Evolutionary conservation across 2,888 invertebrate species (phyloP).

Genomic region (Troides aeacus): DNA sequence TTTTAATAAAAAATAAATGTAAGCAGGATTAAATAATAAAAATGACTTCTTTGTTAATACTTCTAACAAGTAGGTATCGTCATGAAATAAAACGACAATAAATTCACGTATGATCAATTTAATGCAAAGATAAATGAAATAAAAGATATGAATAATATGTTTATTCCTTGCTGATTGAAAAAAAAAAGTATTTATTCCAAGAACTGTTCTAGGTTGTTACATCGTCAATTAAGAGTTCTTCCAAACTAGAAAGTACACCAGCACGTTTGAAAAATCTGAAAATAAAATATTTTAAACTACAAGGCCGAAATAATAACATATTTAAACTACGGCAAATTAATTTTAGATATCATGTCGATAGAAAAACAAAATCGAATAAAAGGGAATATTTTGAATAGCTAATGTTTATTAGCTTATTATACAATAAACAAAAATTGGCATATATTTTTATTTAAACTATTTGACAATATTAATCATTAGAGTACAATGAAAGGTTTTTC

Average conservation of each 20-base stretch:
- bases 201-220: not conserved
- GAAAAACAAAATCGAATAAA: too few species aligned
- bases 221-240: slow-evolving; percentile 45
- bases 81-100: not conserved
- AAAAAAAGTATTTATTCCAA: not conserved
- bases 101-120: not conserved
- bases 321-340: too few species aligned
- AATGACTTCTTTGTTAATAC: too few species aligned
- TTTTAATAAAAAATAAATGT: too few species aligned
- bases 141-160: not conserved
- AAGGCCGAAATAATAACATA: not conserved
- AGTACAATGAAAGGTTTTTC: too few species aligned
- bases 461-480: too few species aligned
- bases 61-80: not conserved
- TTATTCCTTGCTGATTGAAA: not conserved
- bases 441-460: too few species aligned
- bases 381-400: too few species aligned
- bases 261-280: slow-evolving; percentile 75
- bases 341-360: too few species aligned
- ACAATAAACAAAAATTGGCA: too few species aligned
- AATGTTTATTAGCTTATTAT: too few species aligned
- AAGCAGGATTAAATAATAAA: too few species aligned
- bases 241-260: slow-evolving; percentile 73
- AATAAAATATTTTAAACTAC: slow-evolving; percentile 40
- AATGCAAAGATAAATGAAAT: not conserved